These are phyloP conservation scores for Zeus faber DNA, from an alignment of 2,113 vertebrate species.

Conservation along the genomic window DNA sequence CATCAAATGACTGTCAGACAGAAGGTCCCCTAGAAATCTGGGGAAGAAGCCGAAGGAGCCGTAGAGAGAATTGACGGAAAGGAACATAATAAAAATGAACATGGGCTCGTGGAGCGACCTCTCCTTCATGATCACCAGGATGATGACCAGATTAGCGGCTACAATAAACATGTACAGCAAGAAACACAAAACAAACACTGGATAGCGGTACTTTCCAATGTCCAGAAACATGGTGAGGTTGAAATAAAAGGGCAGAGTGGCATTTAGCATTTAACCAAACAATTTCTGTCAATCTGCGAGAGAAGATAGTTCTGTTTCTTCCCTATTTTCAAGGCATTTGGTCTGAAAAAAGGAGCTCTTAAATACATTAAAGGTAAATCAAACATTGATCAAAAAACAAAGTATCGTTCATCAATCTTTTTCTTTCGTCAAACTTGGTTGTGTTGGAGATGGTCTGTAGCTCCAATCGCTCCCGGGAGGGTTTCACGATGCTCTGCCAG, in stretches of 20 bases:
- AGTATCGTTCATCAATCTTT: too few species aligned
- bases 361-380: too few species aligned
- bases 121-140: slow-evolving; percentile 35
- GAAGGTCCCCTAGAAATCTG: slow-evolving; percentile 61
- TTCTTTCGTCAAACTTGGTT: too few species aligned
- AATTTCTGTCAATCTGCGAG: too few species aligned
- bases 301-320: too few species aligned
- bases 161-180: slow-evolving; percentile 34
- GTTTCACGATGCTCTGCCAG: too few species aligned
- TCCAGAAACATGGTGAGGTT: slow-evolving; percentile 49
- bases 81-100: slow-evolving; percentile 70
- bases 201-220: slow-evolving; percentile 40
- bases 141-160: slow-evolving; percentile 40
- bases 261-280: slow-evolving; percentile 46
- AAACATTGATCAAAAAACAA: too few species aligned
- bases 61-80: slow-evolving; percentile 71
- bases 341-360: too few species aligned
- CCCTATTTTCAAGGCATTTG: too few species aligned
- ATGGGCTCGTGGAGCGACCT: slow-evolving; percentile 61
- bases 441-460: too few species aligned
- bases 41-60: slow-evolving; percentile 70
- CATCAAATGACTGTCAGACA: slow-evolving; percentile 57
- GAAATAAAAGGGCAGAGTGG: slow-evolving; percentile 30
- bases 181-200: slow-evolving; percentile 24
- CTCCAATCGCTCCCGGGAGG: too few species aligned